Base-by-base conservation (phyloP, 1,140 invertebrate species). In the Tachypleus tridentatus region DNA sequence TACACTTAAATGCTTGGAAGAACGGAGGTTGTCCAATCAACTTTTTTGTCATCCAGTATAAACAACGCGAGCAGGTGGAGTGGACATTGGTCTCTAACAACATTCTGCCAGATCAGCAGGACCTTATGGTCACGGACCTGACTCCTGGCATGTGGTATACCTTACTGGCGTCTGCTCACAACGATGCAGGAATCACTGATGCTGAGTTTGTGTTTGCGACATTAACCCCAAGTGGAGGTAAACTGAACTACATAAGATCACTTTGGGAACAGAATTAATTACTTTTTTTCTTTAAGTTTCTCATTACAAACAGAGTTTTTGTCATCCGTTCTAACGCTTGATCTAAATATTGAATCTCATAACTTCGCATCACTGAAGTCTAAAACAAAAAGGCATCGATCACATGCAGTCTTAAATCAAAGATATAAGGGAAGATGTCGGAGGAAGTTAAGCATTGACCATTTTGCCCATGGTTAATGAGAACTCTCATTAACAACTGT, bases 11-110 rank as follows among this genome's bases (percentile, higher is more conserved):
- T 72, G 87, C 91, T 65, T 97, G 93, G 93, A 86, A 88, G 63
- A 91, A 94, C 76, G 91, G 91, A 65, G 92, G 92, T 53, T 97
- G 94, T 76, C 89, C 91, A 4, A 95, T 97, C 87, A 83, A 89
- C 57, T 91, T 93, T 74, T 97, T 94, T 76, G 91, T 95, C 64
- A 89, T 97, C 51, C 91, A 94, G 78, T 90, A 95, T 76, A 93
- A 94, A 77, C 90, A 60, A 47, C 52, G 57, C 47, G 61, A 72
- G 72, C 75, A 67, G 80, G 80, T 70, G 66, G 91, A 93, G 81
- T 75, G 73, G 73, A 73, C 69, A 10, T 88, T 93, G 76, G 90
- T 93, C 50, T 91, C 90, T 7, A 94, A 94, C 75, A 91, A 90
- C 74, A 89, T 93, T 0, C 92, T 93, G 47, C 65, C 65, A 3